A percentile compares a stretch with the other conserved stretches of the same genome.
phyloP scores from a whole-genome alignment of 1,140 invertebrate genomes.

The Musca domestica region DNA sequence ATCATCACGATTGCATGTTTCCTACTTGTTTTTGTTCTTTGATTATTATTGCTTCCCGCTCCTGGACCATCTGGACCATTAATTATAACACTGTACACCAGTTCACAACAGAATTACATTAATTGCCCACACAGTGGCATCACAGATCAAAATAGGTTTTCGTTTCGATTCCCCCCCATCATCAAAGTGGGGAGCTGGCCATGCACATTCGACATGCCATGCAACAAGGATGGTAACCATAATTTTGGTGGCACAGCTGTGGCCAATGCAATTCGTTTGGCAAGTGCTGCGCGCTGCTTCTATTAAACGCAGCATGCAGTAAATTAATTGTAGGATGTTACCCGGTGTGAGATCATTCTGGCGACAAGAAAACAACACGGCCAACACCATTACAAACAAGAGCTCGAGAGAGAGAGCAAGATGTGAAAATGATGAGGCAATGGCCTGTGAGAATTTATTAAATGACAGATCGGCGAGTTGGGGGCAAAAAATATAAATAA shows the following conservation, averaged over 20 bases:
- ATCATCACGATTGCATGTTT: not conserved
- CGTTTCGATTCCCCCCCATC: not conserved
- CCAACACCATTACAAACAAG: too few species aligned
- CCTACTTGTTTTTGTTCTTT: not conserved
- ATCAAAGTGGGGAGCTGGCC: too few species aligned
- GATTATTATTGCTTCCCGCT: not conserved
- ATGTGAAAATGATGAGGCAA: too few species aligned
- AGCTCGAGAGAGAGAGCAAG: too few species aligned
- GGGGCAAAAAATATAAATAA: too few species aligned
- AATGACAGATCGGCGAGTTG: too few species aligned
- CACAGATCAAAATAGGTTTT: not conserved
- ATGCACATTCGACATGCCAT: too few species aligned
- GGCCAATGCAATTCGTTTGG: not conserved
- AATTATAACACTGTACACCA: not conserved
- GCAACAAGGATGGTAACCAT: too few species aligned
- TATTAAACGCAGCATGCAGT: conserved; percentile 7
- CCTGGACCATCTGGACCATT: too few species aligned
- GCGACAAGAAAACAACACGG: too few species aligned
- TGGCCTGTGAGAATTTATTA: too few species aligned
- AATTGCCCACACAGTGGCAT: conserved; percentile 19
- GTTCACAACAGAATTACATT: conserved; percentile 12
- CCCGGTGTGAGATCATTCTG: conserved; percentile 1
- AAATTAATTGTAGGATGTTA: conserved; percentile 21
- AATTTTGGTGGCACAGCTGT: not conserved
- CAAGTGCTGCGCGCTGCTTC: conserved; percentile 8